A percentile compares a stretch with the other conserved stretches of the same genome.
phyloP scores from a whole-genome alignment of 2,888 invertebrate species.

The Chloroclystis v-ata region DNA sequence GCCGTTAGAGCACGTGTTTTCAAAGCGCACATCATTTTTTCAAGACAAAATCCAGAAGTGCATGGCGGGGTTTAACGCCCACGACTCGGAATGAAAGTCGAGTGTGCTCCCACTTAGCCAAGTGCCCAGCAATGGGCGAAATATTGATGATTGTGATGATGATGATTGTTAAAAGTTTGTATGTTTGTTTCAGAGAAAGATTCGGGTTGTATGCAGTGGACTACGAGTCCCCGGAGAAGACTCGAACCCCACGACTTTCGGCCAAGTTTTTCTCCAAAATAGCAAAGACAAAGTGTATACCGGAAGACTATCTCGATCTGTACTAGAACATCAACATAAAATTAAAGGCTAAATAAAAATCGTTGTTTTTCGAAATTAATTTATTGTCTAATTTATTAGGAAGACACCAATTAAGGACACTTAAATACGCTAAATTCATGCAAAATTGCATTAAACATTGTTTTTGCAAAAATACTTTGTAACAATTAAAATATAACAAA shows the following conservation, averaged over 20 bases:
- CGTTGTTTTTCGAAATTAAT: not conserved
- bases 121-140: too few species aligned
- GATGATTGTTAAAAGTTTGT: too few species aligned
- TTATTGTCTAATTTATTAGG: not conserved
- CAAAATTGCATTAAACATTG: not conserved
- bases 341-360: not conserved
- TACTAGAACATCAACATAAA: not conserved
- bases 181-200: conserved; percentile 74
- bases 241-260: conserved; percentile 80
- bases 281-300: conserved; percentile 47
- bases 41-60: too few species aligned
- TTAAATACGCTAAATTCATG: not conserved
- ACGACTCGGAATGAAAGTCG: too few species aligned
- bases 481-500: too few species aligned
- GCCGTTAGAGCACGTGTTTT: too few species aligned
- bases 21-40: too few species aligned
- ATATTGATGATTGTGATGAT: too few species aligned
- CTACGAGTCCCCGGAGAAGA: conserved; percentile 75
- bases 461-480: too few species aligned
- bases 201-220: conserved; percentile 84
- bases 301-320: conserved; percentile 27
- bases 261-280: conserved; percentile 66
- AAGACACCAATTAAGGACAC: conserved; percentile 2
- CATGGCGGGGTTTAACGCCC: too few species aligned
- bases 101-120: too few species aligned